A percentile compares a stretch with the other conserved stretches of the same genome.
Evolutionary conservation across 2,888 invertebrate genomes (phyloP).

Genomic region (Teleogryllus oceanicus): DNA sequence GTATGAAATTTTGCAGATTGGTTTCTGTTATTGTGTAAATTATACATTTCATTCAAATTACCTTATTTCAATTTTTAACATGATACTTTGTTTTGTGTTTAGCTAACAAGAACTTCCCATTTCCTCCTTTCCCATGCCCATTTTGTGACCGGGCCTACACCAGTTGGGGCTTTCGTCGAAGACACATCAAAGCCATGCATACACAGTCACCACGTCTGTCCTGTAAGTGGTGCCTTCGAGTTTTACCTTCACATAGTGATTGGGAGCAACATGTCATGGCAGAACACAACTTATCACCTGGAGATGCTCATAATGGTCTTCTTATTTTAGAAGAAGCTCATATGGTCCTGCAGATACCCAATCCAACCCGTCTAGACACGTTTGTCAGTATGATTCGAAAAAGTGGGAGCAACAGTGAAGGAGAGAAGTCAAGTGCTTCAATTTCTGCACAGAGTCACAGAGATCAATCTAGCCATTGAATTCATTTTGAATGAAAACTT

Average conservation of each 20-base stretch:
- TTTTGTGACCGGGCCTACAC: constrained; percentile 62
- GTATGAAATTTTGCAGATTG: neutral
- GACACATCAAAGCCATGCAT: constrained; percentile 61
- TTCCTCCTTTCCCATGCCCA: constrained; percentile 58
- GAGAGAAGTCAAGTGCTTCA: constrained; percentile 24
- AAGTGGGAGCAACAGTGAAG: constrained; percentile 22
- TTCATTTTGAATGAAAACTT: no score
- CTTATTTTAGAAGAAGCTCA: constrained; percentile 62
- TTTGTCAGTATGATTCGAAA: constrained; percentile 37
- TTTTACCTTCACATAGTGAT: constrained; percentile 55
- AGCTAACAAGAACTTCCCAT: constrained; percentile 37
- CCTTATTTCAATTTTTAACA: constrained; percentile 1
- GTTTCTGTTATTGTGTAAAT: neutral
- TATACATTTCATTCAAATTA: neutral
- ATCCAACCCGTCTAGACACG: constrained; percentile 40
- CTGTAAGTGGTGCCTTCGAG: constrained; percentile 43
- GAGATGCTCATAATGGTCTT: constrained; percentile 58
- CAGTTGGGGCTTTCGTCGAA: constrained; percentile 61
- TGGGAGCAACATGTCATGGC: constrained; percentile 60
- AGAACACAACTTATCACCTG: constrained; percentile 56
- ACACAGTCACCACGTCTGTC: constrained; percentile 46
- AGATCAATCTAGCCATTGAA: neutral
- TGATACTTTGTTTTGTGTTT: constrained; percentile 22
- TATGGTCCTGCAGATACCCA: constrained; percentile 51
- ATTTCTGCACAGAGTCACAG: neutral